Evolutionary conservation across 2,888 invertebrate genomes (phyloP).

Genomic region (Ischnura elegans): DNA sequence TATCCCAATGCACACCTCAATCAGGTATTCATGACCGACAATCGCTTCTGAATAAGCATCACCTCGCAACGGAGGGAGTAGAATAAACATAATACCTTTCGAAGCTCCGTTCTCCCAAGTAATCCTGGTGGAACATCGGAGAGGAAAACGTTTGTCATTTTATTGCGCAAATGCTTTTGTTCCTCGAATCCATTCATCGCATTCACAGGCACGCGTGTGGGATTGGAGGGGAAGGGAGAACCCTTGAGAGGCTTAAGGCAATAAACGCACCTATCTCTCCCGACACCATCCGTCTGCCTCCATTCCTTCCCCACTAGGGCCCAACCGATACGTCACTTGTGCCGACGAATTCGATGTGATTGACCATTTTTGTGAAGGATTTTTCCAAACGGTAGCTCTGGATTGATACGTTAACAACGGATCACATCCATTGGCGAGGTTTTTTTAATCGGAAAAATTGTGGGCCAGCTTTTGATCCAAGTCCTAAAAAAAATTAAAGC

Average conservation of each 20-base stretch:
- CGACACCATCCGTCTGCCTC: slow-evolving; percentile 6
- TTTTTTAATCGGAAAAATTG: too few species aligned
- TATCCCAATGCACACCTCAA: too few species aligned
- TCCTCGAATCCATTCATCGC: neutral
- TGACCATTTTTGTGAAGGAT: too few species aligned
- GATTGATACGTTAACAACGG: too few species aligned
- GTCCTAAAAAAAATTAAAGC: too few species aligned
- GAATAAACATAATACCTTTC: neutral
- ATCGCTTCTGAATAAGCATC: too few species aligned
- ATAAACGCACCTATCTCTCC: slow-evolving; percentile 5
- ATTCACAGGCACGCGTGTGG: neutral
- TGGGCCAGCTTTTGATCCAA: too few species aligned
- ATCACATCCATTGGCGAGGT: too few species aligned
- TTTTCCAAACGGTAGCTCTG: too few species aligned
- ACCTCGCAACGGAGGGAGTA: too few species aligned
- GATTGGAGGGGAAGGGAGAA: neutral
- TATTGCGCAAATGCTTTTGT: neutral
- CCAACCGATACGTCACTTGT: neutral
- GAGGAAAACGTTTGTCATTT: neutral
- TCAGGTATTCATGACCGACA: too few species aligned
- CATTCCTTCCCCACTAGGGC: neutral
- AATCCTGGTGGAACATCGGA: neutral
- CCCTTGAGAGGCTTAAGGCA: slow-evolving; percentile 2
- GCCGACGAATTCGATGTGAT: too few species aligned
- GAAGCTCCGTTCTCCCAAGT: neutral